Percentiles rank a stretch among this genome's conserved stretches.
These are phyloP conservation scores for Turdus rufiventris DNA, from an alignment of 2,113 vertebrate species.

Conservation along the genomic window DNA sequence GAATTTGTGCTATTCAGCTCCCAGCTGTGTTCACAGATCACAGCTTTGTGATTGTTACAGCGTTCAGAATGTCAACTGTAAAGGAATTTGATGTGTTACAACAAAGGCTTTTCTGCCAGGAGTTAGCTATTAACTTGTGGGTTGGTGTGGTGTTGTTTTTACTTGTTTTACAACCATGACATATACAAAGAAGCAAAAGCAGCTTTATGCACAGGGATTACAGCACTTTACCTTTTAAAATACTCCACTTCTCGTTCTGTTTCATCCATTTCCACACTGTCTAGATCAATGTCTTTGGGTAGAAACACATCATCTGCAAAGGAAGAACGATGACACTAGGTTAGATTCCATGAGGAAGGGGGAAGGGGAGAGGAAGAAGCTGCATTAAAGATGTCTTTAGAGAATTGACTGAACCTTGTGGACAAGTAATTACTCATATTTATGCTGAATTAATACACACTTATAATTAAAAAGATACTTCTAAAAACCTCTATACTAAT, in stretches of 20 bases:
- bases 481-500: not conserved
- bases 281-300: conserved; percentile 97
- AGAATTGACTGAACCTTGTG: not conserved
- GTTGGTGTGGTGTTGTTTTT: not conserved
- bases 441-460: not conserved
- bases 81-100: not conserved
- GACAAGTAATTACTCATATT: not conserved
- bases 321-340: not conserved
- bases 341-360: not conserved
- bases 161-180: not conserved
- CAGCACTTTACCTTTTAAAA: conserved; percentile 88
- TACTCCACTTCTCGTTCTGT: conserved; percentile 97
- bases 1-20: not conserved
- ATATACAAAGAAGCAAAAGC: not conserved
- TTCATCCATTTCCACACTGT: conserved; percentile 97
- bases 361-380: not conserved
- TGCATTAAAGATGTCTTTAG: not conserved
- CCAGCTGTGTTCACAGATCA: not conserved
- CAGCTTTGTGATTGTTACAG: not conserved
- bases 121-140: not conserved
- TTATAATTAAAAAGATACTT: not conserved
- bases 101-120: not conserved
- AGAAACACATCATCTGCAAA: conserved; percentile 95
- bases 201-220: not conserved
- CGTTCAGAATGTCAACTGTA: not conserved